These are phyloP conservation scores for Smittia aterrima DNA, from an alignment of 2,888 invertebrate genomes.

Conservation along the genomic window DNA sequence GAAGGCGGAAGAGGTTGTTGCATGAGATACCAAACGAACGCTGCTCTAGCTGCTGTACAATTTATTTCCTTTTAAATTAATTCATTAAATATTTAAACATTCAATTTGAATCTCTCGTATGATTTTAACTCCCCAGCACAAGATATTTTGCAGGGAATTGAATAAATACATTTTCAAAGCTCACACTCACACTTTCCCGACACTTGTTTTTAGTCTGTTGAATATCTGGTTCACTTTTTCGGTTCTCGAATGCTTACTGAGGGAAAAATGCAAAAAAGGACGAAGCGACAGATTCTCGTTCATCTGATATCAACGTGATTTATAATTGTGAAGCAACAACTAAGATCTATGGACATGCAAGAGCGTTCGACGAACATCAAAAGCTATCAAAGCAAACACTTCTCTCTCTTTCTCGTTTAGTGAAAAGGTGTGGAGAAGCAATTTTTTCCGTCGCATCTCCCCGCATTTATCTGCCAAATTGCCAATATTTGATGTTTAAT, in stretches of 20 bases:
- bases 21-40: background rate
- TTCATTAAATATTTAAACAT: constrained; percentile 40
- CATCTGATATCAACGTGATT: background rate
- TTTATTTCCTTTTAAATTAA: constrained; percentile 40
- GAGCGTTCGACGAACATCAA: background rate
- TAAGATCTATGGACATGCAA: background rate
- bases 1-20: background rate
- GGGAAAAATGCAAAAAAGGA: background rate
- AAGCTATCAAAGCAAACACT: background rate
- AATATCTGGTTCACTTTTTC: background rate
- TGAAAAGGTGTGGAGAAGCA: background rate
- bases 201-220: constrained; percentile 26
- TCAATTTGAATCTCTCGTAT: constrained; percentile 38
- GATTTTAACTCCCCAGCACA: constrained; percentile 6
- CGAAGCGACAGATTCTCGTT: background rate
- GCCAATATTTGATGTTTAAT: constrained; percentile 36
- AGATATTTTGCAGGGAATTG: constrained; percentile 25
- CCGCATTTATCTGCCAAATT: constrained; percentile 21
- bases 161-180: constrained; percentile 21
- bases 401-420: too few species aligned
- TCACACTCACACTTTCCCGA: background rate
- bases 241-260: background rate
- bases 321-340: constrained; percentile 17
- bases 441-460: background rate
- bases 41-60: constrained; percentile 1